Conservation (phyloP, 2,888 invertebrate genomes). For the Entomobrya multifasciata region DNA sequence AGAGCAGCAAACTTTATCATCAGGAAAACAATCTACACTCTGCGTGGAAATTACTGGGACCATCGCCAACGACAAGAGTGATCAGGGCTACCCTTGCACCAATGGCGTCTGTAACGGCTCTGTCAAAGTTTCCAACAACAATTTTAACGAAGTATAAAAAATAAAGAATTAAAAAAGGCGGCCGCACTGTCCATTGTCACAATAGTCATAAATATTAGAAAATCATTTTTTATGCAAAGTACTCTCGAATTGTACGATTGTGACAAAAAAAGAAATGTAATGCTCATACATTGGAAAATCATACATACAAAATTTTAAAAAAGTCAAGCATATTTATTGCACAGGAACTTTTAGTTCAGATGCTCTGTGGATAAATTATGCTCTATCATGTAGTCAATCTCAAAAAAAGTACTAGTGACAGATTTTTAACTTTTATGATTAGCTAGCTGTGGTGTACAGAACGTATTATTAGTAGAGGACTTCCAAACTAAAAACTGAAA, state of each 20-base stretch:
- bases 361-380: conserved; percentile 2
- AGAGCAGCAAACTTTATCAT: conserved; percentile 44
- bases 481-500: conserved; percentile 57
- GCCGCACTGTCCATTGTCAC: no score
- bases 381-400: conserved; percentile 18
- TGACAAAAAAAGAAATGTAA: conserved; percentile 8
- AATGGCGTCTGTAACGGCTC: conserved; percentile 56
- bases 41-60: conserved; percentile 62
- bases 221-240: no score
- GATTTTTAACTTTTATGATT: no score
- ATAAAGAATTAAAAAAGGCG: conserved; percentile 10
- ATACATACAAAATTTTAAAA: conserved; percentile 51
- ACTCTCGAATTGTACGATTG: no score
- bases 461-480: conserved; percentile 33
- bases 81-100: conserved; percentile 7
- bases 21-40: conserved; percentile 47
- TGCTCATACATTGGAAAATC: conserved; percentile 43
- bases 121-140: conserved; percentile 65
- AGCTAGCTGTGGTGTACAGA: no score
- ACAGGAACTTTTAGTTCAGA: background rate
- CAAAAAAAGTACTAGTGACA: background rate
- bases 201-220: no score
- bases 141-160: conserved; percentile 66
- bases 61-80: conserved; percentile 32
- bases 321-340: conserved; percentile 17